Conservation (phyloP, 30 jellyfish, hydroid and myxozoan genomes). For the Chironex yamaguchii region DNA sequence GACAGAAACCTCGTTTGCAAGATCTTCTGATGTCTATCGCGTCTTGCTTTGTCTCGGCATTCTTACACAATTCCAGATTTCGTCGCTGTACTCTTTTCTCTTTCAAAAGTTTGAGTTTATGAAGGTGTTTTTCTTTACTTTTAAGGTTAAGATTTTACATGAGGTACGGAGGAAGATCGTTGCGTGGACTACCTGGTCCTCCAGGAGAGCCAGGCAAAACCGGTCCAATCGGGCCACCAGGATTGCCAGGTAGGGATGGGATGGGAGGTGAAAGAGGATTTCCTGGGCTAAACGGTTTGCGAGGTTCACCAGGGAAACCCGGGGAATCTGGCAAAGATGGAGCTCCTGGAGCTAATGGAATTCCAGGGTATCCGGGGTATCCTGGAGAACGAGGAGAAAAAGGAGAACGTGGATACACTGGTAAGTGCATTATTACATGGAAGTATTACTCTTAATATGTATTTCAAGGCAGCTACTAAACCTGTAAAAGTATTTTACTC, state of each 20-base stretch:
- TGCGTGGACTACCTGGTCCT: background rate
- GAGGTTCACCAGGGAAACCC: conserved; percentile 63
- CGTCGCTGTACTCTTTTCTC: too few relatives aligned
- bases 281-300: conserved; percentile 69
- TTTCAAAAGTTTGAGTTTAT: too few relatives aligned
- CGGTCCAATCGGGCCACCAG: background rate
- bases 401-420: conserved; percentile 73
- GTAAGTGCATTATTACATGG: background rate
- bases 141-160: background rate
- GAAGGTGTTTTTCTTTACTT: too few relatives aligned
- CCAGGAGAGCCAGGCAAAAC: background rate
- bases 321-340: conserved; percentile 69
- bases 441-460: too few relatives aligned
- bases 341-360: conserved; percentile 69
- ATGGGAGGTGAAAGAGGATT: background rate
- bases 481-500: too few relatives aligned
- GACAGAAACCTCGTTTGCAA: too few relatives aligned
- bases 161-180: background rate
- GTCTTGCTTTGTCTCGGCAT: too few relatives aligned
- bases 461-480: too few relatives aligned
- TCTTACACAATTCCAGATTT: too few relatives aligned
- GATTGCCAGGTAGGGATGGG: background rate
- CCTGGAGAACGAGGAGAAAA: conserved; percentile 76
- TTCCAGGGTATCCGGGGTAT: conserved; percentile 9
- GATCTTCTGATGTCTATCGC: too few relatives aligned